Evolutionary conservation across 2,888 invertebrate species (phyloP), one percentile per base, ranked within the genome.

Genomic region (Philopedon plagiatum): DNA sequence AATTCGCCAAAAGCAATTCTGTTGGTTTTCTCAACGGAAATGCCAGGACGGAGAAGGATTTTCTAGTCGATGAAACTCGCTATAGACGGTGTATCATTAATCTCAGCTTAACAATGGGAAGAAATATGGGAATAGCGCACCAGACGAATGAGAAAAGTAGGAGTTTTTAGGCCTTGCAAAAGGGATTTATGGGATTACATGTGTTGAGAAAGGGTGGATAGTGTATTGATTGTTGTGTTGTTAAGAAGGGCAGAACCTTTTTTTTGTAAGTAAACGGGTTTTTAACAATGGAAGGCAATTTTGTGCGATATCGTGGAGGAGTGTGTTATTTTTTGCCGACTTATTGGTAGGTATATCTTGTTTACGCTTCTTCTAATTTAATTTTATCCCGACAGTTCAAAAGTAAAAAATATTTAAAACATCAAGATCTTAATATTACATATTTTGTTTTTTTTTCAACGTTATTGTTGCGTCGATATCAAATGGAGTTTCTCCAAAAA

Each of bases 41-140:
- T 39, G 46, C 67, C 54, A 58, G 64, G 58, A 44, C 61, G 61
- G 65, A 69, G 66, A 65, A 70, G 66, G 69, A 73, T 73, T 73
- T 73, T 73, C 73, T 73, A 73, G 73, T 73, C 69, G 69, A 73
- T 63, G 49, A 69, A 73, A 60, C 65, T 39, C 64, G 68, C 73
- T 68, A 64, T 68, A 68, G 73, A 73, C 65, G 73, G 65, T 56
- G 37, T 57, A 73, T 73, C 73, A 73, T 73, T 73, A 73, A 73
- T 73, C 73, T 69, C 69, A 39, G 73, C 69, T 73, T 70, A 73
- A 73, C 73, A 73, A 73, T 73, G 44, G 56, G 57, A 69, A 73
- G 73, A 73, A 73, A 69, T 73, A 73, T 73, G 69, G 65, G 62
- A 65, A 66, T 46, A 51, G 65, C 61, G 61, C 29, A 62, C 44